Percentiles rank a stretch among this genome's conserved stretches.
phyloP scores from a whole-genome alignment of 2,797 vertebrate species.

The Propithecus perrieri region DNA sequence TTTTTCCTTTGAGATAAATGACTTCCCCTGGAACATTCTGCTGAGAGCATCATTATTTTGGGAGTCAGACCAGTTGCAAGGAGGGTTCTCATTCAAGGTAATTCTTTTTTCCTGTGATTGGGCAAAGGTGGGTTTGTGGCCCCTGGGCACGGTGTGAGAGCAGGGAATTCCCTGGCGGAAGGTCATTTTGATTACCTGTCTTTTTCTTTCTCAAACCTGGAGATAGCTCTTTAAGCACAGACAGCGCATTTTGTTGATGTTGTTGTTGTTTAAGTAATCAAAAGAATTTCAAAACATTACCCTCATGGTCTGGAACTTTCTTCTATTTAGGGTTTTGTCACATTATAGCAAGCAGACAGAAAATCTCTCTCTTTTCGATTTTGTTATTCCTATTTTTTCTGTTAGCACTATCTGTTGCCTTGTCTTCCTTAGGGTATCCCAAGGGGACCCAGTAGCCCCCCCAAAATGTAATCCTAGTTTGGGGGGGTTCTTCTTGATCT shows the following conservation, averaged over 20 bases:
- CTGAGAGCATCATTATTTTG: constrained; percentile 17
- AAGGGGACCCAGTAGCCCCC: neutral
- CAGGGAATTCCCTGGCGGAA: neutral
- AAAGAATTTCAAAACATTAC: neutral
- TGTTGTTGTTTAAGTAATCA: neutral
- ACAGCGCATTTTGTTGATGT: neutral
- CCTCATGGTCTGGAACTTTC: constrained; percentile 16
- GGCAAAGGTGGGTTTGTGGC: neutral
- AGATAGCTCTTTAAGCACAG: constrained; percentile 8
- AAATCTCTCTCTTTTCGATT: neutral
- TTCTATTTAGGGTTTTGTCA: neutral
- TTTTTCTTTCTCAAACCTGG: constrained; percentile 4
- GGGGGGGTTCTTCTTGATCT: neutral
- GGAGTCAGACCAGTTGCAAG: neutral
- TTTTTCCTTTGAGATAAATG: constrained; percentile 6
- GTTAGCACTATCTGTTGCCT: neutral
- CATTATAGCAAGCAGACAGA: neutral
- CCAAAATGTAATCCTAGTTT: neutral
- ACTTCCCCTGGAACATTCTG: constrained; percentile 17
- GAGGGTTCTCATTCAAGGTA: neutral
- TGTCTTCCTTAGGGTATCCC: neutral
- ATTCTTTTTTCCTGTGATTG: constrained; percentile 40
- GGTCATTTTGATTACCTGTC: neutral
- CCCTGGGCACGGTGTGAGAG: neutral
- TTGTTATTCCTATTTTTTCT: constrained; percentile 10